Evolutionary conservation across 1,140 invertebrate genomes (phyloP), one percentile per base, ranked within the genome.

Genomic region (Plectus sambesii): DNA sequence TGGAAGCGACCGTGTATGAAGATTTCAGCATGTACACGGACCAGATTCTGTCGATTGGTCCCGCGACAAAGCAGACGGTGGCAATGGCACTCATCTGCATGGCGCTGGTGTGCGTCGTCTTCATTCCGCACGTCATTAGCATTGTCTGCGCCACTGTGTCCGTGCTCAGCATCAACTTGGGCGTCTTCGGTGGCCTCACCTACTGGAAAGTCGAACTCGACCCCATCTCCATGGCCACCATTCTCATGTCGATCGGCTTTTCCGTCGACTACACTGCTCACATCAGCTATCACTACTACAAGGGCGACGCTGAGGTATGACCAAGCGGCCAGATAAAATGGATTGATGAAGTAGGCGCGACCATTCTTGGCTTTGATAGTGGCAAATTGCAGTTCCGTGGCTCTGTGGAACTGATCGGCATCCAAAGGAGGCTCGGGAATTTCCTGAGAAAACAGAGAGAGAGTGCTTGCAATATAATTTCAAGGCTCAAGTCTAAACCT

Each of bases 271-370:
- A 70, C 52, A 66, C 71, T 23, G 72, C 71, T 5, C 73, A 74
- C 42, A 72, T 74, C 12, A 71, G 67, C 27, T 72, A 73, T 49
- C 64, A 67, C 44, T 67, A 67, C 30, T 30, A 87, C 84, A 6
- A 61, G 20, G 66, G 66, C 44, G 63, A 68, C 38, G 57, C 63
- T 1, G 78, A 79, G 57, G 74, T 62, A 45, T 1, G 60, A 63
- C 63, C 63, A 66, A 3, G 63, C 66, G 2, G 66, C 63, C n/a
- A 66, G 51, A 42, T 65, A 65, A 43, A 57, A 66, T 5, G 63
- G 63, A 51, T 66, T 66, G 4, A 66, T 63, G 30, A 66, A 51
- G 41, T 66, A 66, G 1, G 56, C 40, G n/a, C 63, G 46, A 8
- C 63, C 63, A 9, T 62, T 63, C 43, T 66, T 66, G 19, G 66